These are phyloP conservation scores for Aphodius granarius DNA, from an alignment of 2,888 invertebrate genomes.

Conservation along the genomic window DNA sequence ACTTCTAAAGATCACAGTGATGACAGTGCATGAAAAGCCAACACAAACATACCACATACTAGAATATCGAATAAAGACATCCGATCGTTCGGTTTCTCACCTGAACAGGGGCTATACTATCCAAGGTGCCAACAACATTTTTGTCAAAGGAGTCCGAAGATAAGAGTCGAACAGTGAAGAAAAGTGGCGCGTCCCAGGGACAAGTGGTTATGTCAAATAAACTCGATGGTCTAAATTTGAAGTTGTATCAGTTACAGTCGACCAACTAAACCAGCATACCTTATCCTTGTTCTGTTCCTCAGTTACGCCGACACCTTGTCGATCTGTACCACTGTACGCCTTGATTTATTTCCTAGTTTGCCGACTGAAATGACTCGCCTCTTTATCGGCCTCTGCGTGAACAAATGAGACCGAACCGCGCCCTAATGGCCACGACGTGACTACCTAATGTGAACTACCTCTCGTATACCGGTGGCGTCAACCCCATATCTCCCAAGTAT, in stretches of 20 bases:
- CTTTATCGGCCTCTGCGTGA: constrained; percentile 43
- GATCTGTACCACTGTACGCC: constrained; percentile 34
- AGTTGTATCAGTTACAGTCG: constrained; percentile 33
- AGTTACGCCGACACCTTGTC: constrained; percentile 27
- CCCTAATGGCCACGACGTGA: constrained; percentile 44
- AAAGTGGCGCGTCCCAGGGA: constrained; percentile 33
- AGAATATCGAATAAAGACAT: neutral
- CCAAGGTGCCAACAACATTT: constrained; percentile 13
- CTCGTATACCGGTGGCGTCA: neutral
- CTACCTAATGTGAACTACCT: constrained; percentile 40
- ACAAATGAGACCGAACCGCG: constrained; percentile 44
- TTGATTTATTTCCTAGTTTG: constrained; percentile 43
- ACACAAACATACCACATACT: neutral
- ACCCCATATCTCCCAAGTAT: neutral
- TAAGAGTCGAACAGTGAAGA: constrained; percentile 7
- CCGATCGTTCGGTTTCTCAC: neutral
- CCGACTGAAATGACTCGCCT: constrained; percentile 39
- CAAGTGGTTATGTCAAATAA: constrained; percentile 45
- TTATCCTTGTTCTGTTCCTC: constrained; percentile 8
- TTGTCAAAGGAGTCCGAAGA: constrained; percentile 2
- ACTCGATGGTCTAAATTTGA: constrained; percentile 41
- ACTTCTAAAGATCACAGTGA: too few relatives aligned
- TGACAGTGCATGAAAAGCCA: neutral
- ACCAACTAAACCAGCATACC: constrained; percentile 22
- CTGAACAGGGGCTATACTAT: neutral